phyloP scores from a whole-genome alignment of 2,888 invertebrate genomes.

The Leptinotarsa haldemani region DNA sequence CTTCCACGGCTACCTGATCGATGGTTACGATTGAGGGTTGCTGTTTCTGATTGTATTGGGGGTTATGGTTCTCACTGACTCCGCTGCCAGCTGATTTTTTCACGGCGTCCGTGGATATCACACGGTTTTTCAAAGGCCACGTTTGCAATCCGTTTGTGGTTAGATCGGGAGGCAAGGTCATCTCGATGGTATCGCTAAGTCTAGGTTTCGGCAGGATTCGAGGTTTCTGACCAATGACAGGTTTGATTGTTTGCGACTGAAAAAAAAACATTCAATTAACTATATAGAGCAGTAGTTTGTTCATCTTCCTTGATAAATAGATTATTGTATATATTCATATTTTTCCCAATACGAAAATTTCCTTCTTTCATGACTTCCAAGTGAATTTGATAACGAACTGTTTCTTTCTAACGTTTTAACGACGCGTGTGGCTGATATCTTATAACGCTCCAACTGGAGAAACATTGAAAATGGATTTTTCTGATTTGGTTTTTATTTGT shows the following conservation, averaged over 20 bases:
- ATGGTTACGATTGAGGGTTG: constrained; percentile 44
- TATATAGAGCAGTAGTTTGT: too few species aligned
- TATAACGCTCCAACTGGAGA: too few species aligned
- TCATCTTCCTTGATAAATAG: too few species aligned
- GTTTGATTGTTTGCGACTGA: constrained; percentile 54
- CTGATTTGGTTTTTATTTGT: too few species aligned
- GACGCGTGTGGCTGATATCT: too few species aligned
- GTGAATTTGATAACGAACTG: too few species aligned
- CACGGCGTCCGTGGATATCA: constrained; percentile 64
- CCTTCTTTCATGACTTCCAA: too few species aligned
- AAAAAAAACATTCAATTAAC: constrained; percentile 17
- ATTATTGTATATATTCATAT: too few species aligned
- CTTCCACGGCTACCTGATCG: constrained; percentile 79
- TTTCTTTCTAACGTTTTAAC: too few species aligned
- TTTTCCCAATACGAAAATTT: too few species aligned
- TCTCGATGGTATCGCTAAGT: constrained; percentile 73
- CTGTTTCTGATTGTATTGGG: constrained; percentile 21
- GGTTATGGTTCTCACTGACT: constrained; percentile 3
- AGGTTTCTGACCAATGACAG: constrained; percentile 66
- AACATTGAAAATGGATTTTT: too few species aligned
- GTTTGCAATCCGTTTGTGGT: constrained; percentile 66
- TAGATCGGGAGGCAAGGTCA: constrained; percentile 73
- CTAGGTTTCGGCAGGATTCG: constrained; percentile 67
- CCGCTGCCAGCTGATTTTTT: constrained; percentile 54
- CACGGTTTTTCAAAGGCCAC: constrained; percentile 73